A percentile compares a stretch with the other conserved stretches of the same genome.
Conservation (phyloP, 2,113 vertebrate species). For the Colistium nudipinnis region DNA sequence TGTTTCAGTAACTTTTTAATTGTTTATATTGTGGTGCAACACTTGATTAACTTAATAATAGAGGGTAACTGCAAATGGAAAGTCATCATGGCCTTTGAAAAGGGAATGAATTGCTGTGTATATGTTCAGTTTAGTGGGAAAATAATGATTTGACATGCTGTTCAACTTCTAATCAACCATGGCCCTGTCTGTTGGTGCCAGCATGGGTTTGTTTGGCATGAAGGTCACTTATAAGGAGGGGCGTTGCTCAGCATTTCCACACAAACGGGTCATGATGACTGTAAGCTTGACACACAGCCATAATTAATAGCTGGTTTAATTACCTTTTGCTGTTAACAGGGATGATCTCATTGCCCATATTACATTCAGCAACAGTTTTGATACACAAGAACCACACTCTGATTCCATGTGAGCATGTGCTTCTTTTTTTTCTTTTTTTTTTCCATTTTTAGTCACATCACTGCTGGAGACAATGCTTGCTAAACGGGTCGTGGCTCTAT, state of each 20-base stretch:
- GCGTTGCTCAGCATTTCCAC: conserved; percentile 19
- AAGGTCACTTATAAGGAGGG: conserved; percentile 48
- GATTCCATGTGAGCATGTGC: too few species aligned
- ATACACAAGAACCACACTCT: too few species aligned
- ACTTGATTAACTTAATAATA: neutral
- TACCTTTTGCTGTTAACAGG: neutral
- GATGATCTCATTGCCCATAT: neutral
- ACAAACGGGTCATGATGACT: conserved; percentile 13
- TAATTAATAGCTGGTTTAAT: neutral
- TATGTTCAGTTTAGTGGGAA: neutral
- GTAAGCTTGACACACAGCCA: neutral
- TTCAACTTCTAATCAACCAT: conserved; percentile 34
- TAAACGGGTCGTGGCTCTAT: neutral
- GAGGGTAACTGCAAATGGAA: neutral
- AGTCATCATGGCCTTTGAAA: neutral
- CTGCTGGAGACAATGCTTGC: neutral
- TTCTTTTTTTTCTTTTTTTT: neutral
- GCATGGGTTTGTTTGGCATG: conserved; percentile 34
- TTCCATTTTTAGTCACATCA: too few species aligned
- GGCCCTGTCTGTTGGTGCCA: conserved; percentile 7
- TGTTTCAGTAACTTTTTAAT: conserved; percentile 4
- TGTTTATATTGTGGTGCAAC: neutral
- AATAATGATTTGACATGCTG: neutral
- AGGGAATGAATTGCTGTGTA: neutral
- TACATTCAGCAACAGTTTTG: too few species aligned